Evolutionary conservation across 2,888 invertebrate genomes (phyloP).

Genomic region (Disparrhopalites patrizii): DNA sequence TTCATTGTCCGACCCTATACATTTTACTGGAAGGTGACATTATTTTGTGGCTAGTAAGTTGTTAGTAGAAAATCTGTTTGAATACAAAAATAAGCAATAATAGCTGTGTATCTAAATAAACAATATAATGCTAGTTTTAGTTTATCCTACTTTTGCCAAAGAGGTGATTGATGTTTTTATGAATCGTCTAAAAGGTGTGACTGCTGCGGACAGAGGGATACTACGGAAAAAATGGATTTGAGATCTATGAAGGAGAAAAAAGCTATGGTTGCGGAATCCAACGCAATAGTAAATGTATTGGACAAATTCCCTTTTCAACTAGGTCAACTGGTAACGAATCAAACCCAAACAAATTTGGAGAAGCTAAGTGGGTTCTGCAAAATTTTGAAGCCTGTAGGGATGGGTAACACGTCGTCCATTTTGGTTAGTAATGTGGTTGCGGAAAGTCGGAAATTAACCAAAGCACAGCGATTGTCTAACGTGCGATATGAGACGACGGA

Average conservation of each 20-base stretch:
- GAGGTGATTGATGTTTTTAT: no score
- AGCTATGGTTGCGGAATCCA: background rate
- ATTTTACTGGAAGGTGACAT: no score
- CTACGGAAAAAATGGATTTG: constrained; percentile 2
- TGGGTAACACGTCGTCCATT: background rate
- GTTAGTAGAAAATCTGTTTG: no score
- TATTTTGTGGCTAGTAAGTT: no score
- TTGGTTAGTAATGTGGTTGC: background rate
- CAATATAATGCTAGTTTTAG: no score
- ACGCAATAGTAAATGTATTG: background rate
- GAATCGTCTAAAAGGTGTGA: no score
- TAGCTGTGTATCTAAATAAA: no score
- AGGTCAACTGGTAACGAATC: background rate
- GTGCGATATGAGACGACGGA: background rate
- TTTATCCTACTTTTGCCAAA: no score
- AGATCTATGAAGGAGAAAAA: constrained; percentile 1
- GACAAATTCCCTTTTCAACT: background rate
- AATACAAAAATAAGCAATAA: no score
- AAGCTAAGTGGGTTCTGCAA: constrained; percentile 3
- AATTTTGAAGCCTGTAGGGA: background rate
- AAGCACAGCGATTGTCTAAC: background rate
- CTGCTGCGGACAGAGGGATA: background rate
- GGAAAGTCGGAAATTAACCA: background rate
- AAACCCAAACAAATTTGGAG: background rate
- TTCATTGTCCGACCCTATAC: no score